Evolutionary conservation across 1,140 invertebrate genomes (phyloP).

Genomic region (Mya arenaria): DNA sequence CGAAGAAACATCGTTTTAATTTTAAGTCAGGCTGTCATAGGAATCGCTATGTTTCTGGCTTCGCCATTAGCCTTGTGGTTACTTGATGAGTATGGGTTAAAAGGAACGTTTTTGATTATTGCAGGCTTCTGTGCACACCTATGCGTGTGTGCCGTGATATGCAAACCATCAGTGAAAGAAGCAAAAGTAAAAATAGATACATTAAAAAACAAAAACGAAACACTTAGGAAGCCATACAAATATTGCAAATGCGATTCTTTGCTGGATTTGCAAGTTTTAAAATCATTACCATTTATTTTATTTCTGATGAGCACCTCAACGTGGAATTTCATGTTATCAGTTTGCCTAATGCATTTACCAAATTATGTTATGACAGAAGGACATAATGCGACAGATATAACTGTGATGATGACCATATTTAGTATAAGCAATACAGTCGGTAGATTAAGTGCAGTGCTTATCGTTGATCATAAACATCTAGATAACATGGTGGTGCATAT

Average conservation of each 20-base stretch:
- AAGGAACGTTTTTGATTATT: conserved; percentile 30
- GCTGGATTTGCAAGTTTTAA: too few species aligned
- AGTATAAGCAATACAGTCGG: conserved; percentile 34
- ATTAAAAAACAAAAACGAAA: too few species aligned
- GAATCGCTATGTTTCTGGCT: conserved; percentile 41
- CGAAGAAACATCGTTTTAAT: conserved; percentile 37
- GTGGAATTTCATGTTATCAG: conserved; percentile 35
- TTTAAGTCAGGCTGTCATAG: conserved; percentile 24
- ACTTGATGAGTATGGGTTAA: conserved; percentile 22
- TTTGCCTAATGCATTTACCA: conserved; percentile 47
- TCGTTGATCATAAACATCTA: not conserved
- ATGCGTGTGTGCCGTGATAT: conserved; percentile 21
- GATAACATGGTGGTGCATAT: conserved; percentile 27
- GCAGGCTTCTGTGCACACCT: conserved; percentile 28
- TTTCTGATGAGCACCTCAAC: conserved; percentile 41
- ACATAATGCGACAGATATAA: not conserved
- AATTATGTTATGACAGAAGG: conserved; percentile 23
- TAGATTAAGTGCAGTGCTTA: not conserved
- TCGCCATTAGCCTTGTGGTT: conserved; percentile 38
- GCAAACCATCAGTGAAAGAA: too few species aligned
- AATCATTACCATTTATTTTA: conserved; percentile 22
- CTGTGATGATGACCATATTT: conserved; percentile 38
- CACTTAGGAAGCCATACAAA: too few species aligned
- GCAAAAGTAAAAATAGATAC: too few species aligned
- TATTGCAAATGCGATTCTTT: too few species aligned